These are phyloP conservation scores for Pitangus sulphuratus DNA, from an alignment of 2,797 vertebrate species.

Conservation along the genomic window DNA sequence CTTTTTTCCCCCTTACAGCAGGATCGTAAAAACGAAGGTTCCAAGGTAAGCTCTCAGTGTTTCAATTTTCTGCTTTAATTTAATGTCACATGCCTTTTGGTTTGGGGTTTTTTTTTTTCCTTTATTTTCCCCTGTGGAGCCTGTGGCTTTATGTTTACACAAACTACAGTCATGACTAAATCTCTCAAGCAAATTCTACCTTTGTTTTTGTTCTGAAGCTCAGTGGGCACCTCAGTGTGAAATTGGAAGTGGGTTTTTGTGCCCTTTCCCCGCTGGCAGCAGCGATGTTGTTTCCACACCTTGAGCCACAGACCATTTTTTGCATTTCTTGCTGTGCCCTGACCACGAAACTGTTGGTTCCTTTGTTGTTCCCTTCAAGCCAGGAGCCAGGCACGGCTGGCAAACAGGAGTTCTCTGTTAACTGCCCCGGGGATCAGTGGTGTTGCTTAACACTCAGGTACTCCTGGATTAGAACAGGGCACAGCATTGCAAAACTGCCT, in stretches of 20 bases:
- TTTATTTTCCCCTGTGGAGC: not conserved
- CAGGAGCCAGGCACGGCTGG: not conserved
- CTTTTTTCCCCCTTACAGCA: constrained; percentile 44
- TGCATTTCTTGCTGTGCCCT: not conserved
- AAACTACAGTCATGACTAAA: not conserved
- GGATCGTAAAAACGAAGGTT: constrained; percentile 66
- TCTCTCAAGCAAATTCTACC: constrained; percentile 23
- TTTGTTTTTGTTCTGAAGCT: constrained; percentile 12
- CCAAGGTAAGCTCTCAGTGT: constrained; percentile 73
- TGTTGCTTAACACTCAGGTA: constrained; percentile 19
- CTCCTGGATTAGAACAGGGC: not conserved
- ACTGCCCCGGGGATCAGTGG: constrained; percentile 7
- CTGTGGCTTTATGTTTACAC: constrained; percentile 9
- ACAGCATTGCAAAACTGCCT: not conserved
- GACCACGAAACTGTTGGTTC: not conserved
- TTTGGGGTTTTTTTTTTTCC: fast-evolving
- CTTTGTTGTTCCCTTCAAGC: not conserved
- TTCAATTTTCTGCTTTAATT: not conserved
- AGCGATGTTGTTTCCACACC: constrained; percentile 12
- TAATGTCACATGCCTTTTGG: not conserved
- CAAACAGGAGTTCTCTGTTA: constrained; percentile 43
- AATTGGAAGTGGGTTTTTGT: not conserved
- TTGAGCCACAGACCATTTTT: not conserved
- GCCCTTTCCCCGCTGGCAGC: constrained; percentile 28
- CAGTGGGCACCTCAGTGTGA: not conserved